Evolutionary conservation across 2,888 invertebrate genomes (phyloP).

Genomic region (Clitarchus hookeri): DNA sequence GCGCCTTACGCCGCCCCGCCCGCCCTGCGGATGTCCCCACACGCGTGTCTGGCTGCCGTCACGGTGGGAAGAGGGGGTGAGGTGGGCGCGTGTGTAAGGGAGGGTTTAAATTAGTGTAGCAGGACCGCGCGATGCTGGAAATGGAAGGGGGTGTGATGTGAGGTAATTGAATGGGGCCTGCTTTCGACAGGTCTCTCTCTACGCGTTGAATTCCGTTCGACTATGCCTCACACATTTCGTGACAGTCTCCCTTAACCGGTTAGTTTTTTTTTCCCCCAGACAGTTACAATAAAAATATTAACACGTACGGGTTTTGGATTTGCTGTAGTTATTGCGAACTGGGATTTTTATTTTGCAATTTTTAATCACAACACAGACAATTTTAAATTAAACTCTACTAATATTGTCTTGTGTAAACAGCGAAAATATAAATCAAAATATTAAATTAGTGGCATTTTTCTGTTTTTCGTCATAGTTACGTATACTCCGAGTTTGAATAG

Average conservation of each 20-base stretch:
- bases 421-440: too few species aligned
- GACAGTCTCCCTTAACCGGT: constrained; percentile 6
- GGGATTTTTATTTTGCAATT: too few species aligned
- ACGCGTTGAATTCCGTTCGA: neutral
- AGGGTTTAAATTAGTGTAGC: constrained; percentile 24
- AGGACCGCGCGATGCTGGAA: neutral
- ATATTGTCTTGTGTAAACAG: too few species aligned
- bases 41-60: neutral
- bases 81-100: neutral
- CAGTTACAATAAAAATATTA: neutral
- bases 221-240: constrained; percentile 5
- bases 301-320: neutral
- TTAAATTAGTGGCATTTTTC: too few species aligned
- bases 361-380: too few species aligned
- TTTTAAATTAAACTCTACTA: too few species aligned
- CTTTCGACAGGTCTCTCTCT: constrained; percentile 22
- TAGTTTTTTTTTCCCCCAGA: neutral
- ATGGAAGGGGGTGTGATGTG: constrained; percentile 17
- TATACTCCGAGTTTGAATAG: too few species aligned
- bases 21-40: neutral
- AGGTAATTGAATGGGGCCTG: constrained; percentile 25
- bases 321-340: neutral
- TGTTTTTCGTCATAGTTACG: too few species aligned
- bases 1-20: too few species aligned
- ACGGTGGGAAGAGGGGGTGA: too few species aligned